These are phyloP conservation scores for Polydrusus tereticollis DNA, from an alignment of 2,888 invertebrate species.

Conservation along the genomic window DNA sequence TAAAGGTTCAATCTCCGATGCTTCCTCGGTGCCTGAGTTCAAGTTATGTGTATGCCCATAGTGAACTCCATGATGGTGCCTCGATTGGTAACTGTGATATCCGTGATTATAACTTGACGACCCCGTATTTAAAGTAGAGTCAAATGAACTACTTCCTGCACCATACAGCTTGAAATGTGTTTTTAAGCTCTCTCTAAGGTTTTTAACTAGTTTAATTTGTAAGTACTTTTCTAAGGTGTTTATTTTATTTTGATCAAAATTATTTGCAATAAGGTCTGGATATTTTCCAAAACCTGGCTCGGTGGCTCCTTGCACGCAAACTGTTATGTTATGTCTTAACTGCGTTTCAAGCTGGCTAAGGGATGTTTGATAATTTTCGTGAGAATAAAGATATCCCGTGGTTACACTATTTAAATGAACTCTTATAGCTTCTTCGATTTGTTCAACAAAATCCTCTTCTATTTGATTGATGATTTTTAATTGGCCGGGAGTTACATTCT, in stretches of 20 bases:
- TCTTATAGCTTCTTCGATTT: conserved; percentile 27
- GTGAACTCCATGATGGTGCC: not conserved
- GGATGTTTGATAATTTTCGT: conserved; percentile 18
- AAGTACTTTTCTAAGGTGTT: conserved; percentile 35
- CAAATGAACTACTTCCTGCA: not conserved
- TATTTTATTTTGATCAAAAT: conserved; percentile 36
- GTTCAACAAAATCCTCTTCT: conserved; percentile 27
- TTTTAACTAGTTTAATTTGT: conserved; percentile 32
- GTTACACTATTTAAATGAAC: not conserved
- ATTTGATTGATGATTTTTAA: conserved; percentile 34
- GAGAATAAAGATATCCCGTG: not conserved
- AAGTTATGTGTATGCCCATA: conserved; percentile 7
- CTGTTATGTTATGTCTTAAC: conserved; percentile 34
- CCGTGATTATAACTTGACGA: not conserved
- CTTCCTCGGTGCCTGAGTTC: not conserved
- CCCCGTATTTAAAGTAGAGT: not conserved
- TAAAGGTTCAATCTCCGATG: conserved; percentile 17
- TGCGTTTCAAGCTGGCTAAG: conserved; percentile 18
- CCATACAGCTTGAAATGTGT: not conserved
- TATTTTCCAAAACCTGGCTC: conserved; percentile 42
- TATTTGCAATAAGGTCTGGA: conserved; percentile 15
- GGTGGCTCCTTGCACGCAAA: conserved; percentile 8
- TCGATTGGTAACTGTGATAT: not conserved
- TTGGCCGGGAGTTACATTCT: conserved; percentile 32
- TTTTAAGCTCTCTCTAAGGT: conserved; percentile 27